phyloP scores from a whole-genome alignment of 2,113 vertebrate species.

The Thermophis baileyi region DNA sequence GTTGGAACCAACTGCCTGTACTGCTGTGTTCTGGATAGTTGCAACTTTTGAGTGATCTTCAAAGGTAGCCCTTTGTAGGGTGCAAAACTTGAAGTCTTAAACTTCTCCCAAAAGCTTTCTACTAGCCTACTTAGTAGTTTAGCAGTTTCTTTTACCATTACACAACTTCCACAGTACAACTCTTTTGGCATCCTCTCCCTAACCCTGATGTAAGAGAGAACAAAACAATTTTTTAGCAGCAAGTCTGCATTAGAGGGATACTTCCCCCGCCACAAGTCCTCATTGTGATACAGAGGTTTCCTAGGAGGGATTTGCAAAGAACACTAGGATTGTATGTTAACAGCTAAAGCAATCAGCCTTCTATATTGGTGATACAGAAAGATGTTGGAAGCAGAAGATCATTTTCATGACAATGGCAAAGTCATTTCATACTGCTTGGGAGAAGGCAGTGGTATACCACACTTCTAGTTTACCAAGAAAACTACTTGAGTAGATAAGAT shows the following conservation, averaged over 20 bases:
- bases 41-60: not conserved
- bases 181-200: not conserved
- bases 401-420: not conserved
- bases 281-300: not conserved
- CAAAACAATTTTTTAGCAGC: not conserved
- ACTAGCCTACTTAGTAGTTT: not conserved
- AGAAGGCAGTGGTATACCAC: not conserved
- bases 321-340: not conserved
- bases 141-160: not conserved
- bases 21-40: not conserved
- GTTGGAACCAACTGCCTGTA: not conserved
- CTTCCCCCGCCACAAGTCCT: not conserved
- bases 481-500: not conserved
- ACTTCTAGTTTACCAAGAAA: not conserved
- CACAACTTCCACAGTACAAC: not conserved
- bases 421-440: not conserved
- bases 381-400: not conserved
- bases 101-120: not conserved
- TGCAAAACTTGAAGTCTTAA: not conserved
- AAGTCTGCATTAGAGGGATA: not conserved
- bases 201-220: not conserved
- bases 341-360: not conserved
- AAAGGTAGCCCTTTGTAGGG: not conserved
- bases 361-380: not conserved
- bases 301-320: not conserved